Evolutionary conservation across 37 sponge, comb jelly and placozoan species (phyloP).

Genomic region (Tethya wilhelma): DNA sequence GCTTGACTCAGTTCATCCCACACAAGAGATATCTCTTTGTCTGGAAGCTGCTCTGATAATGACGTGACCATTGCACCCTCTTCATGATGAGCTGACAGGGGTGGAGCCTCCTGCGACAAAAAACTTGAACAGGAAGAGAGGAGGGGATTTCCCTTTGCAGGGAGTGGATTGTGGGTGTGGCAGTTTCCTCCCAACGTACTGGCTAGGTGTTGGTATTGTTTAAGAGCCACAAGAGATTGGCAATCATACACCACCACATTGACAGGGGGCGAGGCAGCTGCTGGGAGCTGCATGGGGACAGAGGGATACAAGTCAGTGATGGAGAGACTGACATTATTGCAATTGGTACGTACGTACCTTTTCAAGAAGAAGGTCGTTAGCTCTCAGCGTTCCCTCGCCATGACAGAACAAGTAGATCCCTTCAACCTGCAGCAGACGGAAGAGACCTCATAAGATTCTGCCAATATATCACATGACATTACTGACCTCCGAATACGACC

Average conservation of each 20-base stretch:
- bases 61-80: too few species aligned
- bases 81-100: too few species aligned
- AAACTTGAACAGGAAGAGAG: too few species aligned
- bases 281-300: background rate
- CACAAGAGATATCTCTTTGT: slow-evolving; percentile 52
- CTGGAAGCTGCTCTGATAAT: too few species aligned
- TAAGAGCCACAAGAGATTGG: slow-evolving; percentile 3
- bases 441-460: too few species aligned
- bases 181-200: background rate
- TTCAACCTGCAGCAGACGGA: slow-evolving; percentile 37
- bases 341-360: too few species aligned
- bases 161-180: background rate
- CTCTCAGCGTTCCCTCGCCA: slow-evolving; percentile 19
- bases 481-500: slow-evolving; percentile 15
- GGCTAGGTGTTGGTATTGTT: slow-evolving; percentile 42
- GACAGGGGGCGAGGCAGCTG: slow-evolving; percentile 40
- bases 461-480: background rate
- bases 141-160: background rate
- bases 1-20: slow-evolving; percentile 73
- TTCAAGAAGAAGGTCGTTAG: slow-evolving; percentile 34
- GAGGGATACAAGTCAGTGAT: background rate
- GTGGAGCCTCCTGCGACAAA: too few species aligned
- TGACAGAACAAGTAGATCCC: slow-evolving; percentile 46
- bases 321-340: background rate
- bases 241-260: slow-evolving; percentile 54